Conservation (phyloP, 2,113 vertebrate species). For the Coregonus clupeaformis region DNA sequence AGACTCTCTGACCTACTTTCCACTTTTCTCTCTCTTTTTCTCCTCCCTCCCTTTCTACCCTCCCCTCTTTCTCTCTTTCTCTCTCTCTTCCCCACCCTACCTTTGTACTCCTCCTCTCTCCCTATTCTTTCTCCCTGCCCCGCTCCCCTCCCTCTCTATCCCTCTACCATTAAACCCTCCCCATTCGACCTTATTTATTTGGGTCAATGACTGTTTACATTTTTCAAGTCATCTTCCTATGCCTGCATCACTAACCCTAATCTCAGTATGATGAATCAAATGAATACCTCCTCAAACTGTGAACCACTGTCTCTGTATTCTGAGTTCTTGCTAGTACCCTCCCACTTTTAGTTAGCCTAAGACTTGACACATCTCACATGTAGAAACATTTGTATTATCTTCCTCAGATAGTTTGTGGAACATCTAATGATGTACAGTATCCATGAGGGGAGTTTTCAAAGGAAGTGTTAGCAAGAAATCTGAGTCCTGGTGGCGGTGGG, state of each 20-base stretch:
- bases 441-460: background rate
- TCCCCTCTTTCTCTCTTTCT: background rate
- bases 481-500: background rate
- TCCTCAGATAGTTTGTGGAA: no score
- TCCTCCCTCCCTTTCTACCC: background rate
- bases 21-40: background rate
- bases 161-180: background rate
- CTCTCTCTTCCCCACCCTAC: background rate
- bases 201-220: slow-evolving; percentile 1
- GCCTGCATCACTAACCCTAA: background rate
- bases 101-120: background rate
- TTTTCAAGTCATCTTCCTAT: background rate
- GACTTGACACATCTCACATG: background rate
- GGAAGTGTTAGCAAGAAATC: background rate
- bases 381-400: background rate
- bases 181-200: background rate
- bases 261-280: background rate
- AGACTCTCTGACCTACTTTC: background rate
- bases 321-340: background rate
- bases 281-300: background rate
- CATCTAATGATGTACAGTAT: no score
- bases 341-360: background rate
- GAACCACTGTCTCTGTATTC: background rate
- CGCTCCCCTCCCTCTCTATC: background rate
- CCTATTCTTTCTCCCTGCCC: background rate